Evolutionary conservation across 1,140 invertebrate genomes (phyloP).

Genomic region (Mamestra configurata): DNA sequence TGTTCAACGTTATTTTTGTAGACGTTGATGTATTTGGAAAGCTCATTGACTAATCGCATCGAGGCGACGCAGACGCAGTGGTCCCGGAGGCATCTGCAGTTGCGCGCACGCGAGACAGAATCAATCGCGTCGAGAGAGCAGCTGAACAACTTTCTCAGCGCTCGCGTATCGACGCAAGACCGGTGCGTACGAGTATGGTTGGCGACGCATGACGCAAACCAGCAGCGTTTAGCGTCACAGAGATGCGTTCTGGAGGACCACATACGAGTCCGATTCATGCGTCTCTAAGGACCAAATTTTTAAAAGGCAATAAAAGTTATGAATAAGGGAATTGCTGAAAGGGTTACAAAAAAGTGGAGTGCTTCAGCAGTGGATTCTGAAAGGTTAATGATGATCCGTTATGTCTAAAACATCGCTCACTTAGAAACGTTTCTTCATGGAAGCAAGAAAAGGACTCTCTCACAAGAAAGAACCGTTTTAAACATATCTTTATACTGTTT

Average conservation of each 20-base stretch:
- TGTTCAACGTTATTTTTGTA: neutral
- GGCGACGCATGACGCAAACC: conserved; percentile 48
- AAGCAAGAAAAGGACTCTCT: too few species aligned
- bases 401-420: neutral
- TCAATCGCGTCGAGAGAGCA: conserved; percentile 74
- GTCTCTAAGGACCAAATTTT: neutral
- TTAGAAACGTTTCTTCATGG: too few species aligned
- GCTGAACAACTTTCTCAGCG: conserved; percentile 78
- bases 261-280: neutral
- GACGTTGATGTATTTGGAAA: conserved; percentile 25
- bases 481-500: neutral
- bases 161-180: conserved; percentile 67
- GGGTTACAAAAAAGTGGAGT: too few species aligned
- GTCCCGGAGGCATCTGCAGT: conserved; percentile 24
- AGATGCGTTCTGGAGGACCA: neutral
- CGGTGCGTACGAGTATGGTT: conserved; percentile 63
- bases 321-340: too few species aligned
- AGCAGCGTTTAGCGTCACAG: conserved; percentile 48
- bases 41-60: neutral
- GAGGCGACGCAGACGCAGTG: neutral
- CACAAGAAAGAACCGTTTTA: too few species aligned
- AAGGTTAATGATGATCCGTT: neutral
- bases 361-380: too few species aligned
- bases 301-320: too few species aligned
- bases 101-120: conserved; percentile 54